phyloP scores from a whole-genome alignment of 2,797 vertebrate species.

The Carduelis carduelis region DNA sequence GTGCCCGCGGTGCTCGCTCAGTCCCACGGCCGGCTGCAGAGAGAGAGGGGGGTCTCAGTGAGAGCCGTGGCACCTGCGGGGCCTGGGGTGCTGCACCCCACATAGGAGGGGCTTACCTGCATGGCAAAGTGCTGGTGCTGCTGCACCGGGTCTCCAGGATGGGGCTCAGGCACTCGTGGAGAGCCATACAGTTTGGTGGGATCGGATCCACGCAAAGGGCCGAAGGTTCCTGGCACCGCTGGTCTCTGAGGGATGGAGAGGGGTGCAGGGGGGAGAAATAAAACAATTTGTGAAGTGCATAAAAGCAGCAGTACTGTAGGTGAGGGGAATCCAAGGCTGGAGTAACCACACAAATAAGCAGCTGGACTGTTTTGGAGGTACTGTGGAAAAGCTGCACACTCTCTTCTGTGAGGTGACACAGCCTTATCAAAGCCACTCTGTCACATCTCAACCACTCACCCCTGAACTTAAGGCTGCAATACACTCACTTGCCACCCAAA shows the following conservation, averaged over 20 bases:
- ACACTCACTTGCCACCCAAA: background rate
- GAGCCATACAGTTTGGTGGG: slow-evolving; percentile 78
- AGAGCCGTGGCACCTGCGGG: rapidly evolving
- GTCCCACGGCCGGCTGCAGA: slow-evolving; percentile 78
- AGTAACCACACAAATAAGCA: background rate
- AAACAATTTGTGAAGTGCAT: background rate
- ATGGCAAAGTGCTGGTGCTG: slow-evolving; percentile 82
- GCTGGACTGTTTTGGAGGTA: background rate
- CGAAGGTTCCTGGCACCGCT: slow-evolving; percentile 78
- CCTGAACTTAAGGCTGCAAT: no score
- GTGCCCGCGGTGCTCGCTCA: slow-evolving; percentile 80
- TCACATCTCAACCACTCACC: background rate
- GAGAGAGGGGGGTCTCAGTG: background rate
- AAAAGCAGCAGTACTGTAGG: background rate
- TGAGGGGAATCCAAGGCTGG: background rate
- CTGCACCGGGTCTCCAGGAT: slow-evolving; percentile 78
- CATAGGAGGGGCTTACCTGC: slow-evolving; percentile 76
- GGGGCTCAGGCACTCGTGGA: slow-evolving; percentile 78
- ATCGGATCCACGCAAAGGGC: slow-evolving; percentile 81
- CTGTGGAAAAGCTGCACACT: background rate
- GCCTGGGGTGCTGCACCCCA: rapidly evolving
- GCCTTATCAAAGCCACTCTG: background rate
- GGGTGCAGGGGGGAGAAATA: background rate
- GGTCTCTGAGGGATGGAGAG: slow-evolving; percentile 44
- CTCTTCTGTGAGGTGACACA: rapidly evolving